Evolutionary conservation across 2,888 invertebrate genomes (phyloP), one percentile per base, ranked within the genome.

Genomic region (Catocala fraxini): DNA sequence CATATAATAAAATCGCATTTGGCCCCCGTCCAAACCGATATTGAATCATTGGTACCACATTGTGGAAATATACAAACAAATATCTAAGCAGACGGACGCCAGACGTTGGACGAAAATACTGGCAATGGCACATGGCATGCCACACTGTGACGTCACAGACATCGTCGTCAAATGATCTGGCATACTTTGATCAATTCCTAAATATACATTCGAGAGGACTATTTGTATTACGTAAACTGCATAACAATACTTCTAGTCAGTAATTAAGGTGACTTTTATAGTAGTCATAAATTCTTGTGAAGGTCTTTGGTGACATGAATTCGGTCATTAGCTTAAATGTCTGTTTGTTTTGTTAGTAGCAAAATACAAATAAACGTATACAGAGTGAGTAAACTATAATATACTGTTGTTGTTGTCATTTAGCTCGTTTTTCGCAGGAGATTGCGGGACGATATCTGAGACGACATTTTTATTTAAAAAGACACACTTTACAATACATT

Each of bases 51-150:
- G 68, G 68, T 53, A 69, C 56, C 75, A 75, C 73, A 82, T 82
- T 79, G 77, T 82, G 79, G 80, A 81, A 71, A 73, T 75, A 65
- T 73, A 82, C 69, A 78, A 82, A 83, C 77, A 81, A 79, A 80
- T 81, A 56, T 73, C 53, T 52, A 59, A 10, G 73, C 77, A 90
- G 90, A 90, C 90, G 63, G 68, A 62, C 84, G 83, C 85, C 86
- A 90, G 90, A 90, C 89, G 68, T 51, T 67, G 43, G 69, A 74
- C 79, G 77, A 79, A 84, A 82, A 82, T 82, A 82, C 66, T 79
- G 78, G 78, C 75, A 75, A 70, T 56, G 67, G 67, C 73, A 76
- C 56, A 77, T 75, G 77, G 59, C 69, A 67, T 63, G 47, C 72
- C 79, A 75, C 69, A 52, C 54, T 52, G 64, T 77, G 76, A 80